Percentiles rank a stretch among this genome's conserved stretches.
Evolutionary conservation across 2,797 vertebrate species (phyloP).

Genomic region (Decapterus maruadsi): DNA sequence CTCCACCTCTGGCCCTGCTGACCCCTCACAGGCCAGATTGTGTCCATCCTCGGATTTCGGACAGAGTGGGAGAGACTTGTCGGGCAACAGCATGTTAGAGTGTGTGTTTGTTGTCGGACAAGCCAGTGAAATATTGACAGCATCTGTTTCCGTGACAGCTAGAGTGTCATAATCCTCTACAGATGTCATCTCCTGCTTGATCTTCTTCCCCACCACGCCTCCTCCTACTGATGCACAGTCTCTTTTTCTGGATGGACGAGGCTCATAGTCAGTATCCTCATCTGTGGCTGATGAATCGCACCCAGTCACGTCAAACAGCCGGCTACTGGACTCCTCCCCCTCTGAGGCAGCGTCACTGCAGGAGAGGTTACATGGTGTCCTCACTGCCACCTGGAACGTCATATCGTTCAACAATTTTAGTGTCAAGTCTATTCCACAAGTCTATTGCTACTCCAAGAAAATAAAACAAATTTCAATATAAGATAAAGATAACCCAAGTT

Average conservation of each 20-base stretch:
- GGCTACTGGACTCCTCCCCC: constrained; percentile 89
- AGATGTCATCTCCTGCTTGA: constrained; percentile 88
- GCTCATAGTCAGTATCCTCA: constrained; percentile 90
- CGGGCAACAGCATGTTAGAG: constrained; percentile 1
- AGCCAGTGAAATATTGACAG: constrained; percentile 60
- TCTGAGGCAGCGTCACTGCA: constrained; percentile 90
- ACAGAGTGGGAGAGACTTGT: constrained; percentile 1
- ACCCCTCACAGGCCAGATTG: constrained; percentile 4
- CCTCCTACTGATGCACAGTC: constrained; percentile 51
- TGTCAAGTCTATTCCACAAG: no score
- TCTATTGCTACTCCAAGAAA: no score
- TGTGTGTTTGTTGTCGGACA: not conserved
- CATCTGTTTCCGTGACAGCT: constrained; percentile 65
- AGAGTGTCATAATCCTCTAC: constrained; percentile 88
- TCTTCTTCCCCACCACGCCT: constrained; percentile 84
- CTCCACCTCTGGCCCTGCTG: constrained; percentile 17
- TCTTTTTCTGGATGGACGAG: constrained; percentile 82
- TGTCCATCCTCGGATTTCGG: constrained; percentile 5
- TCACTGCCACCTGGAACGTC: constrained; percentile 78
- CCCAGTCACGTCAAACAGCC: constrained; percentile 88
- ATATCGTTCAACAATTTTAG: not conserved
- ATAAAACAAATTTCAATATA: no score
- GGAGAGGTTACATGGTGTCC: constrained; percentile 89
- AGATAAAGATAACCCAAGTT: no score
- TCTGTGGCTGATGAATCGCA: constrained; percentile 92